Evolutionary conservation across 2,888 invertebrate genomes (phyloP), one percentile per base, ranked within the genome.

Genomic region (Morpho deidamia): DNA sequence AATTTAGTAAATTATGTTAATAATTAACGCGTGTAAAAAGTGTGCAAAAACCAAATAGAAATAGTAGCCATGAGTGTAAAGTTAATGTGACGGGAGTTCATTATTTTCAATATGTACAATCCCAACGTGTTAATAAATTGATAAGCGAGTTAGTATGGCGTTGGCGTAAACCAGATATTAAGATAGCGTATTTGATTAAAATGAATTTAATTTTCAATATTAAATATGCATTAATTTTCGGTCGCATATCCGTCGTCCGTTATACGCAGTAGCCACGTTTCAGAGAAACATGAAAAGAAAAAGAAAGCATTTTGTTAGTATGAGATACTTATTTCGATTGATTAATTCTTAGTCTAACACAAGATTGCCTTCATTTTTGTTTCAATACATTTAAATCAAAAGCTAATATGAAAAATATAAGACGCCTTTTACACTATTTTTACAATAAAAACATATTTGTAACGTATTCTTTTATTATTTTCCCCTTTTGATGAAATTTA

Each of bases 241-340:
- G 83, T 81, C 85, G 83, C 71, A 72, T 69, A 69, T 70, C 62
- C 70, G 70, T 64, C 68, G 66, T 70, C 68, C 71, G 66, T 70
- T 69, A 70, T 62, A 68, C 77, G 86, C 77, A 78, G 84, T 84
- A 81, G 83, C 82, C 83, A 86, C 85, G 85, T 86, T 86, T 86
- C 85, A 88, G 76, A 86, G 81, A 86, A 88, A 86, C 90, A 90
- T 90, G 90, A 82, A 90, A 90, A 90, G 88, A 90, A 83, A 86
- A 78, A 79, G 69, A 82, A 89, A 90, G 89, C 89, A 78, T 80
- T 81, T 83, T 87, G 90, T 90, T 90, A 90, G 90, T 88, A 74
- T 72, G 68, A 71, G 57, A 72, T 81, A 83, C 78, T 81, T 79
- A 83, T 77, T 68, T 69, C 62, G 46, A 51, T 63, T 56, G 57